Percentiles rank a stretch among this genome's conserved stretches.
These are phyloP conservation scores for Horisme vitalbata DNA, from an alignment of 2,888 invertebrate genomes.

Conservation along the genomic window DNA sequence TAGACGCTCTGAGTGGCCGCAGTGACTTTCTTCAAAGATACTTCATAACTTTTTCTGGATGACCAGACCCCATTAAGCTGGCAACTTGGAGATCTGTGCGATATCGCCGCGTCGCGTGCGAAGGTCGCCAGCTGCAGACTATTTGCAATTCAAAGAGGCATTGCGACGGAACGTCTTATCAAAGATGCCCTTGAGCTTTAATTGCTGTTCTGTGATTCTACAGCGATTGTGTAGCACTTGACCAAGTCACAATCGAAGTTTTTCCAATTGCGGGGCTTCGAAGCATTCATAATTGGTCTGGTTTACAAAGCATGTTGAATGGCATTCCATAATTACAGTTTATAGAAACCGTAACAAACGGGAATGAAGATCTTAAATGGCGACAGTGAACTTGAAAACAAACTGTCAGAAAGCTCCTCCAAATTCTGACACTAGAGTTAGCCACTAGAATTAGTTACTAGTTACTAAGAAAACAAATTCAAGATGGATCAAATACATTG, in stretches of 20 bases:
- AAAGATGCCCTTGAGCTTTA: slow-evolving; percentile 38
- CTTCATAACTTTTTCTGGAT: slow-evolving; percentile 11
- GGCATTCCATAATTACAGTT: no score
- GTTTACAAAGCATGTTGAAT: no score
- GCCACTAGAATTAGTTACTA: no score
- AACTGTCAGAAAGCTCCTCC: no score
- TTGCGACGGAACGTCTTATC: slow-evolving; percentile 46
- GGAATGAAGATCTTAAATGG: no score
- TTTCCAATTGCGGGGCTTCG: background rate
- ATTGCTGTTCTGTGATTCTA: slow-evolving; percentile 42
- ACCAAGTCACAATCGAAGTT: slow-evolving; percentile 1
- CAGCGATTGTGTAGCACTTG: slow-evolving; percentile 23
- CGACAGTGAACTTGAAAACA: no score
- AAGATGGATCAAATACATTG: no score
- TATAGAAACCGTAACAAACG: no score
- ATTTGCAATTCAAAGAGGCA: slow-evolving; percentile 53
- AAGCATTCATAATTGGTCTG: background rate
- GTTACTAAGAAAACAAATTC: no score
- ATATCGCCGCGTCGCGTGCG: slow-evolving; percentile 54
- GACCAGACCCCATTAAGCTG: slow-evolving; percentile 21
- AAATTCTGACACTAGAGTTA: no score
- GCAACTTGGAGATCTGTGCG: slow-evolving; percentile 34
- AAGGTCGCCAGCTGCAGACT: slow-evolving; percentile 41
- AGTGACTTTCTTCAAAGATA: no score
- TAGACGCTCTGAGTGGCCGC: no score